Base-by-base conservation (phyloP, 2,113 vertebrate species). In the Sorex fumeus region DNA sequence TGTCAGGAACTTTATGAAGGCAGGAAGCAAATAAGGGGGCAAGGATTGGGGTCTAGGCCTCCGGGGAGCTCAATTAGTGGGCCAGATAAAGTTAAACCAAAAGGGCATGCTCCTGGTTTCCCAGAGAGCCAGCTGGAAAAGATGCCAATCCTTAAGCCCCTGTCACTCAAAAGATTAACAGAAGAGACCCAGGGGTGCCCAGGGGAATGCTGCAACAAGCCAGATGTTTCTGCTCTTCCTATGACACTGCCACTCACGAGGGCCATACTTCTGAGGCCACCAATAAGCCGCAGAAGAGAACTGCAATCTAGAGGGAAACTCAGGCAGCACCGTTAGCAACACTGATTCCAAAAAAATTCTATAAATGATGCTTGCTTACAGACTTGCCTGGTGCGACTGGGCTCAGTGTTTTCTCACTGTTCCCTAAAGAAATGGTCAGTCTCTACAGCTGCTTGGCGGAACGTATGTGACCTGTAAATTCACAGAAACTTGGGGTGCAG, bases 161-260 rank as follows among this genome's bases (percentile, higher is more conserved):
- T 95, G 95, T 93, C 95, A 95, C 95, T 97, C 92, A 96, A 92
- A 96, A 93, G 94, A 96, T 96, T 95, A 96, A 77, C 86, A 91
- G 95, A 92, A 93, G 92, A 95, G 87, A 95, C 74, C 72, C 11
- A 18, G 66, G 47, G n/a, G 47, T 85, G 87, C 91, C 96, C 94
- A 66, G 72, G 88, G 82, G 83, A 96, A 93, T 23, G 71, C 0
- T 75, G 53, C 76, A 92, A 69, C 36, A 72, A 95, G n/a, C 88
- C 94, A 96, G 95, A 91, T 95, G 94, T 94, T 95, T 94, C 76
- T 93, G 40, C 40, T 92, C 75, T 84, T 89, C 69, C 67, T 66
- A 9, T 28, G 80, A 91, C 28, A 67, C 80, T n/a, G 40, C 50
- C 28, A 3, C 19, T 84, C 30, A 76, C 66, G 53, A 95, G 19